Base-by-base conservation (phyloP, 2,113 vertebrate genomes). In the Pandion haliaetus region DNA sequence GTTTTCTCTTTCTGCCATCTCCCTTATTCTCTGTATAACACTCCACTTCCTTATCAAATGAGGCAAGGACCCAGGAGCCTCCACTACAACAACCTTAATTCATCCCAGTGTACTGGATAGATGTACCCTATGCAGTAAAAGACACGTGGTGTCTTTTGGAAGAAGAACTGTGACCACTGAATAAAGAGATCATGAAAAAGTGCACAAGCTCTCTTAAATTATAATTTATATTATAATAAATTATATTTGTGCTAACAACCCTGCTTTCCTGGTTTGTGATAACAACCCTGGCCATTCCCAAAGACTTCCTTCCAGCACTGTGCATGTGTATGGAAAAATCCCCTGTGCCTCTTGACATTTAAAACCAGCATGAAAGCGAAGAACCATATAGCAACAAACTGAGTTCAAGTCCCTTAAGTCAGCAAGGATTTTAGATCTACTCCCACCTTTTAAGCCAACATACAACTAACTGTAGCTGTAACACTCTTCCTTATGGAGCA, bases 1-100 rank as follows among this genome's bases (percentile, higher is more conserved):
- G 58, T 70, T 80, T 88, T 36, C 20, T 55, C 12, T 71, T 57
- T 54, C 73, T 74, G 24, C 23, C 24, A 6, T 34, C n/a, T 66
- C 21, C 8, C 8, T 34, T 44, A 86, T 61, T 81, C 38, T 91
- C 73, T 82, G 44, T 12, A 18, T 31, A 66, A 50, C 14, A 18
- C 15, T 81, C 6, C 7, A 6, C 16, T 80, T 77, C n/a, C 26
- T 85, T 50, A 42, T n/a, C 50, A 82, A 81, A 21, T 4, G 12
- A 82, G 24, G 57, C 69, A 81, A 78, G 38, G 55, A 77, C 10
- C 15, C 72, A 78, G 16, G 4, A 10, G 5, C 44, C 29, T 84
- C 80, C 0, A 0, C 44, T 45, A 3, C 13, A 44, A 44, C 3
- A 38, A 14, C 36, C 8, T 61, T n/a, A 77, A 45, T 42, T 88